These are phyloP conservation scores for Callithrix jacchus DNA, from an alignment of 2,113 vertebrate species.

Conservation along the genomic window DNA sequence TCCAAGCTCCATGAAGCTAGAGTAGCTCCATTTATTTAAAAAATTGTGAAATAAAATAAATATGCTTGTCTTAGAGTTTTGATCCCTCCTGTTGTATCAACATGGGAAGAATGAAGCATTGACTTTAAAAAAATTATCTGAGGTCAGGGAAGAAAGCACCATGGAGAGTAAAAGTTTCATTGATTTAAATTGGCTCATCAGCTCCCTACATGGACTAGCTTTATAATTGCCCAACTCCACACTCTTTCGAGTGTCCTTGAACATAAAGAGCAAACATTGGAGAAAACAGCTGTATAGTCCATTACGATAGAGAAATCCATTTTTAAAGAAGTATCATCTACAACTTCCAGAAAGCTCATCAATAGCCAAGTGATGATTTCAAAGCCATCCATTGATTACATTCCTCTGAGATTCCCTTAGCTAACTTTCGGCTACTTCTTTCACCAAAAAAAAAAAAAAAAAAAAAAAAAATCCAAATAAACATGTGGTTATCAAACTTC, in stretches of 20 bases:
- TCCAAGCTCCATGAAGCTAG: neutral
- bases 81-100: neutral
- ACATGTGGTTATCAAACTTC: neutral
- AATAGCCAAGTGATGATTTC: neutral
- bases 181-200: neutral
- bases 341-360: neutral
- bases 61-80: neutral
- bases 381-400: neutral
- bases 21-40: neutral
- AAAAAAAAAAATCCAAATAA: neutral
- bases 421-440: neutral
- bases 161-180: neutral
- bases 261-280: neutral
- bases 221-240: neutral
- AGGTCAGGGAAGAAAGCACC: neutral
- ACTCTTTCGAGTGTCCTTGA: neutral
- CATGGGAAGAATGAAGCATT: neutral
- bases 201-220: neutral
- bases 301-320: neutral
- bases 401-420: conserved; percentile 20
- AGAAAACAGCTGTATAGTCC: neutral
- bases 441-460: neutral
- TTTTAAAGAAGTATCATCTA: neutral
- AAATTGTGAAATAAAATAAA: conserved; percentile 23
- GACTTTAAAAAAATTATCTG: neutral